These are phyloP conservation scores for Mixornis gularis DNA, from an alignment of 2,113 vertebrate genomes.

Conservation along the genomic window DNA sequence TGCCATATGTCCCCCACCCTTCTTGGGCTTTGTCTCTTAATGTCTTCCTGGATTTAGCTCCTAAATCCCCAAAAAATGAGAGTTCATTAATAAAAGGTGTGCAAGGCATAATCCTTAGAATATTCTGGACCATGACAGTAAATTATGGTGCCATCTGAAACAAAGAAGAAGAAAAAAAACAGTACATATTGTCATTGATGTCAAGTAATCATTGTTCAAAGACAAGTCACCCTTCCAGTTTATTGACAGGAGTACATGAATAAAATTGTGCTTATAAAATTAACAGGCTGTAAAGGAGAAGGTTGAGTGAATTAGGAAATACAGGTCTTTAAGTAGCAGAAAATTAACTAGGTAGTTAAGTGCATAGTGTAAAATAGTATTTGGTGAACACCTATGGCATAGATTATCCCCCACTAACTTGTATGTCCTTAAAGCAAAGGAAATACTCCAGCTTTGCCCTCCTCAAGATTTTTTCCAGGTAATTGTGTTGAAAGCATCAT, in stretches of 20 bases:
- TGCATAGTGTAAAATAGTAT: background rate
- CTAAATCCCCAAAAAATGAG: background rate
- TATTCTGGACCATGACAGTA: background rate
- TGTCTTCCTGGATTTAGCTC: background rate
- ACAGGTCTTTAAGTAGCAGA: background rate
- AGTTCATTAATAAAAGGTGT: background rate
- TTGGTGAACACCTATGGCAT: background rate
- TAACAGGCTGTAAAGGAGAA: background rate
- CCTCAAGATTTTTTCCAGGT: background rate
- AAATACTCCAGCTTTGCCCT: background rate
- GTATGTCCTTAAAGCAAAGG: background rate
- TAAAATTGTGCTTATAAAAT: background rate
- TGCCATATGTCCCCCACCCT: fast-evolving
- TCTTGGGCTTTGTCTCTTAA: background rate
- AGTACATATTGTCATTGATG: background rate
- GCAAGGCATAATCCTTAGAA: background rate
- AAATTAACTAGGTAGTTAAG: background rate
- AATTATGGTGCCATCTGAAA: background rate
- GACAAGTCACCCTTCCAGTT: background rate
- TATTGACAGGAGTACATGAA: background rate
- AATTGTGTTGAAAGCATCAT: background rate
- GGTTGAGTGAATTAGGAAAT: background rate
- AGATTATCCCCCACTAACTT: background rate
- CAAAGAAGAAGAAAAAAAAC: background rate
- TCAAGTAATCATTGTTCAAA: background rate